These are phyloP conservation scores for Harpegnathos saltator DNA, from an alignment of 1,140 invertebrate species.

Conservation along the genomic window DNA sequence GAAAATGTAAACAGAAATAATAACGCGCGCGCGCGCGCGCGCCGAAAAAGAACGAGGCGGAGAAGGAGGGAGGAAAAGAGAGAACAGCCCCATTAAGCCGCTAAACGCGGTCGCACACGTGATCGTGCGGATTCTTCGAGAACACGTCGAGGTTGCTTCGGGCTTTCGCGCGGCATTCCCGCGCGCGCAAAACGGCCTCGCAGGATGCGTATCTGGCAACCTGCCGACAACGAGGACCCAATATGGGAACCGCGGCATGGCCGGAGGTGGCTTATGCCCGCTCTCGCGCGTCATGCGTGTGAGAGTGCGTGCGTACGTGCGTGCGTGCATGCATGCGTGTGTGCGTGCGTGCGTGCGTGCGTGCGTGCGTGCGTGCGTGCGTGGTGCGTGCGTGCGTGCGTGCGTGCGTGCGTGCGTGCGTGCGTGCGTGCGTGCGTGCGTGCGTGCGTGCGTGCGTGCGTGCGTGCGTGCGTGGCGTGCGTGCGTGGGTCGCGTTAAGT, in stretches of 20 bases:
- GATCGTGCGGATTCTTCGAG: slow-evolving; percentile 10
- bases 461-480: slow-evolving; percentile 49
- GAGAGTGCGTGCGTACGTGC: slow-evolving; percentile 4
- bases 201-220: slow-evolving; percentile 73
- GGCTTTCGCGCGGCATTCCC: slow-evolving; percentile 24
- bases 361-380: slow-evolving; percentile 36
- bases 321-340: slow-evolving; percentile 24
- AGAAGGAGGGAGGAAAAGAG: no score
- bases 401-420: slow-evolving; percentile 40
- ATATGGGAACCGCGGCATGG: slow-evolving; percentile 50
- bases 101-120: slow-evolving; percentile 23
- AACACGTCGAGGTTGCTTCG: slow-evolving; percentile 10
- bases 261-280: slow-evolving; percentile 56
- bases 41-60: no score
- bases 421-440: slow-evolving; percentile 1
- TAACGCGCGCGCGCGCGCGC: no score
- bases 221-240: slow-evolving; percentile 72
- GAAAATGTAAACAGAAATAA: no score
- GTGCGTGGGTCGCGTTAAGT: slow-evolving; percentile 79
- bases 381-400: slow-evolving; percentile 26
- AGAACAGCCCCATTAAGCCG: not conserved
- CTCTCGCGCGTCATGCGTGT: slow-evolving; percentile 43
- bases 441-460: slow-evolving; percentile 20
- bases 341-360: slow-evolving; percentile 56
- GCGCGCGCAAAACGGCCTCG: slow-evolving; percentile 55